Conservation (phyloP, 2,888 invertebrate genomes). For the Cheilosia vernalis region DNA sequence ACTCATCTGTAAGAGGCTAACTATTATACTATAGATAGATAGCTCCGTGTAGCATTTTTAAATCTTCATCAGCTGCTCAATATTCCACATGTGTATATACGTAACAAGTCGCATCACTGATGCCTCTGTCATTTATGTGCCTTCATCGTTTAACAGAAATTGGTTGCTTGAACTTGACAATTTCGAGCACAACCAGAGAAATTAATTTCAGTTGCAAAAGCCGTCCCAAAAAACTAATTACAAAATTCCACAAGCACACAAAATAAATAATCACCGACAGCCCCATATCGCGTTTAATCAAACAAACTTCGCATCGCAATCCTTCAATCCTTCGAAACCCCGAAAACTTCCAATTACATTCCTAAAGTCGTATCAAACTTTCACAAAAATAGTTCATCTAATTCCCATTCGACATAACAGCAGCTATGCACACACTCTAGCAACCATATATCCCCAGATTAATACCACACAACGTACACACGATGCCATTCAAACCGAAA, state of each 20-base stretch:
- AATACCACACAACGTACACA: constrained; percentile 60
- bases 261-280: constrained; percentile 55
- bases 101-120: not conserved
- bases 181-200: constrained; percentile 11
- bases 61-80: no score
- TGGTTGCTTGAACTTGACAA: constrained; percentile 4
- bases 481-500: constrained; percentile 58
- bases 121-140: not conserved
- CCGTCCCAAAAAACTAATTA: constrained; percentile 50
- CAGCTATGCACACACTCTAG: constrained; percentile 12
- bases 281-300: constrained; percentile 64
- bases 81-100: no score
- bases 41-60: no score
- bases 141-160: constrained; percentile 22
- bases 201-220: constrained; percentile 9
- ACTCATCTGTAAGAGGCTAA: no score
- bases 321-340: constrained; percentile 64
- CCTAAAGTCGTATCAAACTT: constrained; percentile 47
- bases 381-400: constrained; percentile 68
- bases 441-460: constrained; percentile 58
- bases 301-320: constrained; percentile 58
- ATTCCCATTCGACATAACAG: constrained; percentile 52
- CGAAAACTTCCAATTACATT: constrained; percentile 62
- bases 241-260: constrained; percentile 41
- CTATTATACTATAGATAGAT: no score